These are phyloP conservation scores for Adelognathus sp. DNA, from an alignment of 2,888 invertebrate genomes.

Conservation along the genomic window DNA sequence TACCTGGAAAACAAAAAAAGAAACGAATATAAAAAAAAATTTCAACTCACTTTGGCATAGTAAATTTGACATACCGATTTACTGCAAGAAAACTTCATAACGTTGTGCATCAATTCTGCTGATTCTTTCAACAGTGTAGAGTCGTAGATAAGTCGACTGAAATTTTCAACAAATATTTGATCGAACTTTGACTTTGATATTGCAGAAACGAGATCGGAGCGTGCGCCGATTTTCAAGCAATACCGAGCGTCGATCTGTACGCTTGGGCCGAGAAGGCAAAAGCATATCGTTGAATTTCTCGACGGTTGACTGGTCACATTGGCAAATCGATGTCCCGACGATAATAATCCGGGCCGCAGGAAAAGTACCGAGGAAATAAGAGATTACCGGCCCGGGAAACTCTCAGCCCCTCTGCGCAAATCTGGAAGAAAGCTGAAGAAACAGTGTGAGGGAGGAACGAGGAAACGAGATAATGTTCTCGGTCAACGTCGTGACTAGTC, in stretches of 20 bases:
- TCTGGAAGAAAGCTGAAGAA: not conserved
- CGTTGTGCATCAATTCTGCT: too few species aligned
- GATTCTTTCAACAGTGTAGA: too few species aligned
- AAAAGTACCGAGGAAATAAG: slow-evolving; percentile 10
- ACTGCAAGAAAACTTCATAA: too few species aligned
- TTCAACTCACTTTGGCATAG: too few species aligned
- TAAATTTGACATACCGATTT: too few species aligned
- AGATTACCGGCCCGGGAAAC: not conserved
- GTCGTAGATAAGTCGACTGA: too few species aligned
- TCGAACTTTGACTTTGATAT: slow-evolving; percentile 48
- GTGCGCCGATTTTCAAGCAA: slow-evolving; percentile 81
- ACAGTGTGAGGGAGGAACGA: not conserved
- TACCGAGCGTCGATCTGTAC: slow-evolving; percentile 81
- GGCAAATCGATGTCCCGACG: slow-evolving; percentile 55
- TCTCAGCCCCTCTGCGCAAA: not conserved
- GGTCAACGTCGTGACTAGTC: slow-evolving; percentile 74
- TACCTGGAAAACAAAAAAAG: slow-evolving; percentile 77
- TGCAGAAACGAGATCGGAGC: slow-evolving; percentile 83
- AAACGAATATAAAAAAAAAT: slow-evolving; percentile 12
- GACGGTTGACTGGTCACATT: slow-evolving; percentile 77
- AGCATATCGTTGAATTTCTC: slow-evolving; percentile 76
- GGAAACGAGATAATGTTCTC: slow-evolving; percentile 18
- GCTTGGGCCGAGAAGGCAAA: slow-evolving; percentile 73
- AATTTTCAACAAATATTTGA: not conserved
- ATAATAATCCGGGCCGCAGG: not conserved